Base-by-base conservation (phyloP, 2,113 vertebrate species). In the Grammomys dolichurus region DNA sequence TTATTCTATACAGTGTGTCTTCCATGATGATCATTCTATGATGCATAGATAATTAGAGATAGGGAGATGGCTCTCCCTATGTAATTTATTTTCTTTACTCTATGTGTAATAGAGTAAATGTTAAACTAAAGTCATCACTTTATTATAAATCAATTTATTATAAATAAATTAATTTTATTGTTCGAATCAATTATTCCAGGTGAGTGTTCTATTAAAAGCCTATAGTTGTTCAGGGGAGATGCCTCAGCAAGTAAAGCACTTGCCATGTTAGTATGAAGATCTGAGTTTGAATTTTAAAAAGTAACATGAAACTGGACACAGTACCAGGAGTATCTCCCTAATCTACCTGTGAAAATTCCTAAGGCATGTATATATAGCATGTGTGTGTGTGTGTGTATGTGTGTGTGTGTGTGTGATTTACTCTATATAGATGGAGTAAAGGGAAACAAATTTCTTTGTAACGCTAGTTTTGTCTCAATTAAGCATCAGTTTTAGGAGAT, bases 81-180 rank as follows among this genome's bases (percentile, higher is more conserved):
- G 40, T 40, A 40, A 40, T 40, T 40, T 40, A 40, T 40, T 40
- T 48, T 96, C 22, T 97, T 98, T 96, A 92, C 73, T 92, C 95
- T 87, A 73, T 26, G 26, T 72, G 19, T 20, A 72, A 72, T 17
- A n/a, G 3, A n/a, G 72, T 89, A 16, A 54, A 84, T 51, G 90
- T 54, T 87, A 77, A 89, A 98, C 96, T 28, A 96, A 90, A 48
- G 13, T 60, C 48, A 36, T 93, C 94, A 92, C 91, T 22, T 67
- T 40, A 40, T 40, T 40, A 40, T 40, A 40, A 40, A 40, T 40
- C 40, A 40, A 93, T 95, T 93, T 93, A 43, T 89, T 76, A 67
- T 80, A 95, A 97, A 91, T 93, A 97, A 95, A 95, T 95, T 12
- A 92, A 94, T 82, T 95, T 93, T 19, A 90, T 72, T 48, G 33